phyloP scores from a whole-genome alignment of 1,140 invertebrate species.

The Pseudomyrmex flavicornis region DNA sequence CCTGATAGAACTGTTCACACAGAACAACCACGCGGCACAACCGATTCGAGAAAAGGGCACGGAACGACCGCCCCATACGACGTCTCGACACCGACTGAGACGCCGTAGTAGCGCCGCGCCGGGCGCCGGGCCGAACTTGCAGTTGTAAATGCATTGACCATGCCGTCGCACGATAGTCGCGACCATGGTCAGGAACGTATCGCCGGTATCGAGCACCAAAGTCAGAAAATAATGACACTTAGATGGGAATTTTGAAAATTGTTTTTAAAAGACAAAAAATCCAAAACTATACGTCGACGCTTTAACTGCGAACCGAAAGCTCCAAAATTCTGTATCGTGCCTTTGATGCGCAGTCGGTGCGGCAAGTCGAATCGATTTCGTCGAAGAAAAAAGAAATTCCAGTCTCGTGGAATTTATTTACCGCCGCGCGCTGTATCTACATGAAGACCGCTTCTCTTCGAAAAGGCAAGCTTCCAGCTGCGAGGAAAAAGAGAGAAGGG shows the following conservation, averaged over 20 bases:
- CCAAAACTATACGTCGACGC: background rate
- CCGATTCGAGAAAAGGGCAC: background rate
- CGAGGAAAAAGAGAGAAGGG: too few species aligned
- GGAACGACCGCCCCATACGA: conserved; percentile 49
- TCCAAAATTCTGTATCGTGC: background rate
- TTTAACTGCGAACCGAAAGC: background rate
- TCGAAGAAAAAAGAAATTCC: too few species aligned
- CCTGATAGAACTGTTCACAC: background rate
- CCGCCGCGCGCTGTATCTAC: too few species aligned
- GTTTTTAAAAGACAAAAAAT: background rate
- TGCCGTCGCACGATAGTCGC: conserved; percentile 34
- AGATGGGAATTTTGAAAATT: background rate
- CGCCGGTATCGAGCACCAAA: conserved; percentile 21
- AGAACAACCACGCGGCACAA: background rate
- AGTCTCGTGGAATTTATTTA: too few species aligned
- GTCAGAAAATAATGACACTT: conserved; percentile 1
- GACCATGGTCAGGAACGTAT: conserved; percentile 35
- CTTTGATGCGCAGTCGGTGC: too few species aligned
- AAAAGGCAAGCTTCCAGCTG: too few species aligned
- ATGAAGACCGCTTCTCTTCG: too few species aligned
- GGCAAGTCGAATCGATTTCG: too few species aligned
- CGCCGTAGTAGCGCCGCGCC: conserved; percentile 43
- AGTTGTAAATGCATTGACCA: conserved; percentile 64
- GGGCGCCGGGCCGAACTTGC: conserved; percentile 40
- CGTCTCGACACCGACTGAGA: conserved; percentile 68